Percentiles rank a stretch among this genome's conserved stretches.
Evolutionary conservation across 2,113 vertebrate species (phyloP).

Genomic region (Pygoscelis antarcticus): DNA sequence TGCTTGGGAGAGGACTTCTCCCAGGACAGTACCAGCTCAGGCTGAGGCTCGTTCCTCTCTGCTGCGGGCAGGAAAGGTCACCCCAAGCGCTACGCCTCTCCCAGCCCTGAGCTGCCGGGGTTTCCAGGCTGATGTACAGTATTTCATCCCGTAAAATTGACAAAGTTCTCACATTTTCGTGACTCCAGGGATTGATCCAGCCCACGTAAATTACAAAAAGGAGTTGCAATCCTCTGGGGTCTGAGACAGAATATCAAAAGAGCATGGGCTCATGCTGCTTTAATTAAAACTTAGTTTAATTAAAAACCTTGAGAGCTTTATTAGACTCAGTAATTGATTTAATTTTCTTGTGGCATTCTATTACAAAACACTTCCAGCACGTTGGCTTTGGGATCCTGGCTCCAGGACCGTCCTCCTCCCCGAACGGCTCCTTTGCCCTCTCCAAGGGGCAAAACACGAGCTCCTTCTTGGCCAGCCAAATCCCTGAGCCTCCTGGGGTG

Average conservation of each 20-base stretch:
- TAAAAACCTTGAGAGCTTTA: conserved; percentile 89
- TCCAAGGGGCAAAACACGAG: background rate
- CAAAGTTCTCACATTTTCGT: conserved; percentile 35
- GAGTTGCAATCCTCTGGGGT: conserved; percentile 68
- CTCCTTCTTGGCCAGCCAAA: background rate
- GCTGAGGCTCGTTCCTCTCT: background rate
- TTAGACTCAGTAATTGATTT: conserved; percentile 96
- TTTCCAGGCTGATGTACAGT: background rate
- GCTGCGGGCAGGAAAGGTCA: background rate
- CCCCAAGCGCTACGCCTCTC: background rate
- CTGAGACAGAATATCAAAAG: conserved; percentile 75
- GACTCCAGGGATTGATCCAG: conserved; percentile 55
- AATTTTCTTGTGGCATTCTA: conserved; percentile 80
- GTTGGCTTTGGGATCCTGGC: background rate
- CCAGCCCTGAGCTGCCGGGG: background rate
- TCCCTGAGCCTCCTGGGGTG: fast-evolving
- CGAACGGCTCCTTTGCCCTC: background rate
- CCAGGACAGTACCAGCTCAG: background rate
- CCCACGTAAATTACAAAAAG: conserved; percentile 53
- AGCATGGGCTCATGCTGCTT: conserved; percentile 62
- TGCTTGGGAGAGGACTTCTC: background rate
- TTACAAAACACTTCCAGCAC: background rate
- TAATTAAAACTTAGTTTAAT: conserved; percentile 98
- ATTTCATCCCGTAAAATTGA: conserved; percentile 5
- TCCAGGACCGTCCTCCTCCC: background rate